Evolutionary conservation across 2,113 vertebrate genomes (phyloP), one percentile per base, ranked within the genome.

Genomic region (Paradisaea rubra): DNA sequence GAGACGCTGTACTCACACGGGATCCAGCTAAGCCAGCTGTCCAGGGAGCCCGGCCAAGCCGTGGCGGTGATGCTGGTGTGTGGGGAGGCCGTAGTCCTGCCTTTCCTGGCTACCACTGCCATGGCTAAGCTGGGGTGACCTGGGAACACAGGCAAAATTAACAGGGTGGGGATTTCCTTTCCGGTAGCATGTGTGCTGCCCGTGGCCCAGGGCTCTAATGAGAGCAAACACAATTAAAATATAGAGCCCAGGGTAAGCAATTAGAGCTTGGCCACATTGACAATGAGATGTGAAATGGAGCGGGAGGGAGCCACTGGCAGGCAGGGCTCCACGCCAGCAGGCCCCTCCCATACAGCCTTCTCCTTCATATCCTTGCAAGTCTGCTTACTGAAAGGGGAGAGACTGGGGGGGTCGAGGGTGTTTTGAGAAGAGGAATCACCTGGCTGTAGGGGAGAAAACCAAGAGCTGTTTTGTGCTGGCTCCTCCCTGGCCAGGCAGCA

Each of bases 1-100:
- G 37, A 35, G 1, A 35, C 0, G 0, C 21, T 4, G 2, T 89
- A 98, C 98, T 99, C 89, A 99, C 98, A 4, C 8, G 98, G 98
- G 66, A 99, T 98, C 35, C 78, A 50, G 93, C 98, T 65, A 11
- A 98, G 24, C 41, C 98, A 85, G 82, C 95, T 60, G 0, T 93
- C 86, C 60, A 98, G 63, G 66, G 98, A 90, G 41, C 77, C 78
- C 0, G 89, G 60, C 13, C 6, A 25, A 11, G 93, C 69, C 0
- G 91, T 95, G 44, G 94, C 93, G 24, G 82, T 60, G 18, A 91
- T 88, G 37, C 49, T 7, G 11, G 53, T 6, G 7, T 70, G 37
- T 0, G 27, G 85, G 30, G 71, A 69, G 50, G 82, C 56, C 0
- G 59, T 92, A 7, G 23, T 76, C 27, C 28, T 69, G 24, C 28